Evolutionary conservation across 2,797 vertebrate species (phyloP).

Genomic region (Pogonophryne albipinna): DNA sequence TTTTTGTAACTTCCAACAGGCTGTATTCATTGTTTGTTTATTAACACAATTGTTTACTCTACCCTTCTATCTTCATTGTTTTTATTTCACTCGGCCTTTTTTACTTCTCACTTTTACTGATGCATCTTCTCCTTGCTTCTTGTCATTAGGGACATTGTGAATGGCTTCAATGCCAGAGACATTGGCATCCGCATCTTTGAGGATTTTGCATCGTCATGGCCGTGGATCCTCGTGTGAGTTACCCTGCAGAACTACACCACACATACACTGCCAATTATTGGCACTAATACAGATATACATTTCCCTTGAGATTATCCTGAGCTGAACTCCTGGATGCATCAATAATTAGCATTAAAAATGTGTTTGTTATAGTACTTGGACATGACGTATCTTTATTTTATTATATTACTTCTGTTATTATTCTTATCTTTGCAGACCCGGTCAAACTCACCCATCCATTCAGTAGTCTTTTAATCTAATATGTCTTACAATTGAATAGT

Average conservation of each 20-base stretch:
- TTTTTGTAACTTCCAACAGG: conserved; percentile 1
- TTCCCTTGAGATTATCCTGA: not conserved
- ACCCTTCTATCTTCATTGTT: not conserved
- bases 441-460: too few species aligned
- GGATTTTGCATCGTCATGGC: conserved; percentile 91
- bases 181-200: conserved; percentile 89
- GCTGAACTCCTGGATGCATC: not conserved
- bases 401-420: too few species aligned
- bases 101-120: not conserved
- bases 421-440: too few species aligned
- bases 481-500: not conserved
- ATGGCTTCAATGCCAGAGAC: conserved; percentile 81
- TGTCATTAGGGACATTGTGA: conserved; percentile 75
- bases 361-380: not conserved
- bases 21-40: not conserved
- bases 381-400: too few species aligned
- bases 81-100: not conserved
- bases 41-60: not conserved
- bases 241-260: not conserved
- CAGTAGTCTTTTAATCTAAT: not conserved
- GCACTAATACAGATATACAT: conserved; percentile 3
- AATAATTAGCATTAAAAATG: not conserved
- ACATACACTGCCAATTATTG: conserved; percentile 43
- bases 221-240: conserved; percentile 94
- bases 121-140: conserved; percentile 3